Base-by-base conservation (phyloP, 2,888 invertebrate species). In the Trilocha varians region DNA sequence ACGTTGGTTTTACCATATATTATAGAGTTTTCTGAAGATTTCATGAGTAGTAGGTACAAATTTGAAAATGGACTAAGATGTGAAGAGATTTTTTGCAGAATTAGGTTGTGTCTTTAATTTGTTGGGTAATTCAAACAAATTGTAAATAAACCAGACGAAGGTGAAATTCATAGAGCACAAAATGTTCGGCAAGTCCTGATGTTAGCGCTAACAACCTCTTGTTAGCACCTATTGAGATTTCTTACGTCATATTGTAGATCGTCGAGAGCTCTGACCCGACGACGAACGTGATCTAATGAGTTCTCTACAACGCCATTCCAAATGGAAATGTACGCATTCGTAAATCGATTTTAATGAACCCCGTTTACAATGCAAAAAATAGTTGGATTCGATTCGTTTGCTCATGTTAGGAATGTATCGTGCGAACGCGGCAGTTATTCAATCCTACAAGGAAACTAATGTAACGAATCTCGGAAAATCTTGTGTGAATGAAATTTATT, bases 191-290 rank as follows among this genome's bases (percentile, higher is more conserved):
- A 52, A 50, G 56, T 53, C 46, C 49, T 42, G 51, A 48, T 53
- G 45, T 50, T 53, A 48, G 53, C 59, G 58, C 65, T 70, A 70
- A 70, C 68, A 59, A 64, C 68, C 45, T 61, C 76, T 79, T 68
- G 74, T 79, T 78, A 75, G 65, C 77, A 72, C 70, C 70, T 74
- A 73, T 72, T 69, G 62, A 69, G 58, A 56, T 50, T 55, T 53
- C 64, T 75, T 70, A 67, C 76, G 73, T 77, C 74, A 75, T 65
- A 64, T 59, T 59, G 63, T 57, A 62, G 54, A 68, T 64, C 59
- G 56, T 57, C 48, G 49, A 51, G 59, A 52, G 53, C 57, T 57
- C 54, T 58, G 57, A 61, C 60, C 62, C 25, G 25, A 6, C 25
- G 11, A 5, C 25, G 62, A 65, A 61, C 64, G 57, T 60, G 60